phyloP scores from a whole-genome alignment of 64 coral and sea anemone species.

The Pachyseris speciosa region DNA sequence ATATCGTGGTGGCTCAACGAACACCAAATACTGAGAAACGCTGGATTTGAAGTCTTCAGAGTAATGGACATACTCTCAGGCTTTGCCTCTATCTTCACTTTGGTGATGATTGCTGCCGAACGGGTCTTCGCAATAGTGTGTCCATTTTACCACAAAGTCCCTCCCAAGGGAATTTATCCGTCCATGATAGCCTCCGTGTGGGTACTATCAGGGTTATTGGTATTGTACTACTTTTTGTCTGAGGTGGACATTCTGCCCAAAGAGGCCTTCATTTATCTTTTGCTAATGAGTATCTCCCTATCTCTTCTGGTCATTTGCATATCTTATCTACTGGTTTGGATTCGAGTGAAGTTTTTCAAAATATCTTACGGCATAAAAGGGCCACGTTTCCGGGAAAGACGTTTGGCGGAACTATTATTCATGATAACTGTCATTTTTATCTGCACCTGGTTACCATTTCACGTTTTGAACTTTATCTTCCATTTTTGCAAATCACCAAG shows the following conservation, averaged over 20 bases:
- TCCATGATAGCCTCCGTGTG: conserved; percentile 44
- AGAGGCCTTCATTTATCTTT: conserved; percentile 61
- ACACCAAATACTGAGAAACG: conserved; percentile 15
- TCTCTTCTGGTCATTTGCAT: conserved; percentile 68
- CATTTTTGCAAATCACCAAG: conserved; percentile 62
- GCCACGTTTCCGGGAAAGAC: conserved; percentile 6
- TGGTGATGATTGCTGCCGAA: conserved; percentile 67
- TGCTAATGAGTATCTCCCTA: conserved; percentile 6
- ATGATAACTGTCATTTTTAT: conserved; percentile 63
- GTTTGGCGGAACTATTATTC: conserved; percentile 54
- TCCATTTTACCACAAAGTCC: conserved; percentile 45
- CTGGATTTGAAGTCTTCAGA: conserved; percentile 35
- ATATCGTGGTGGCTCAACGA: conserved; percentile 16
- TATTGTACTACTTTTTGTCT: conserved; percentile 59
- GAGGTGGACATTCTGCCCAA: conserved; percentile 11
- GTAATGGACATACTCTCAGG: conserved; percentile 75
- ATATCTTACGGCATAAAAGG: not conserved
- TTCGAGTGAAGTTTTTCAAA: conserved; percentile 38
- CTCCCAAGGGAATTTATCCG: conserved; percentile 18
- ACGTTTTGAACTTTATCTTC: conserved; percentile 71
- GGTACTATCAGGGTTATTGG: conserved; percentile 56
- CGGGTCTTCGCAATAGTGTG: conserved; percentile 60
- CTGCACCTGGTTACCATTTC: conserved; percentile 75
- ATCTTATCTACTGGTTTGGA: conserved; percentile 61
- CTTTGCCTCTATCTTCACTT: conserved; percentile 81